Base-by-base conservation (phyloP, 2,113 vertebrate species). In the Pluvialis apricaria region DNA sequence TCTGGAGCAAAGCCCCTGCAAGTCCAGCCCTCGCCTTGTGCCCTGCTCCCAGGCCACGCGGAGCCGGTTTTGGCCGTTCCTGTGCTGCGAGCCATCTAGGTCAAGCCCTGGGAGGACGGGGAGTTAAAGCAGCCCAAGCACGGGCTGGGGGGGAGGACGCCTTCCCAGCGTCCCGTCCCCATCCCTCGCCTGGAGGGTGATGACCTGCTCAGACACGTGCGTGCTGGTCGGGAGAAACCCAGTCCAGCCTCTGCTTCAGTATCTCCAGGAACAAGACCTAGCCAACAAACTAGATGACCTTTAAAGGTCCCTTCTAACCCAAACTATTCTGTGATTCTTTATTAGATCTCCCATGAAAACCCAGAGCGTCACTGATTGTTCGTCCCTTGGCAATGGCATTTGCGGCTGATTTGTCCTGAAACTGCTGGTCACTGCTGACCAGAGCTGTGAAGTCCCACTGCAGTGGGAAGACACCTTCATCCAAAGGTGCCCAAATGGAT, bases 171-270 rank as follows among this genome's bases (percentile, higher is more conserved):
- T 7, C 28, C 51, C 3, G 1, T 10, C n/a, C 4, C 40, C 3
- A 0, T 12, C 73, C 69, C n/a, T 21, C n/a, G 2, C 15, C 3
- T 8, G 20, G 34, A 31, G 4, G 34, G 4, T 2, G 2, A 32
- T 65, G 34, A 6, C 68, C 34, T 13, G 1, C 44, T 16, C 38
- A 5, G 32, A 17, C n/a, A 34, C 2, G 5, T 17, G 20, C 0
- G 2, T 3, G 1, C 20, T 3, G 1, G n/a, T 1, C 4, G 38
- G 28, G 52, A 65, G 31, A 49, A 45, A 22, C 13, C 36, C 25
- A 18, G 14, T 12, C 32, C 38, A 73, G 28, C 32, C 57, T 62
- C 52, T 32, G 15, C 26, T 70, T 66, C 25, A 7, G 7, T 14
- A 19, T 10, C 32, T 79, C 44, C 58, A 82, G 15, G 22, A 40